A percentile compares a stretch with the other conserved stretches of the same genome.
Conservation (phyloP, 2,797 vertebrate genomes). For the Notoglanidium macrostoma region DNA sequence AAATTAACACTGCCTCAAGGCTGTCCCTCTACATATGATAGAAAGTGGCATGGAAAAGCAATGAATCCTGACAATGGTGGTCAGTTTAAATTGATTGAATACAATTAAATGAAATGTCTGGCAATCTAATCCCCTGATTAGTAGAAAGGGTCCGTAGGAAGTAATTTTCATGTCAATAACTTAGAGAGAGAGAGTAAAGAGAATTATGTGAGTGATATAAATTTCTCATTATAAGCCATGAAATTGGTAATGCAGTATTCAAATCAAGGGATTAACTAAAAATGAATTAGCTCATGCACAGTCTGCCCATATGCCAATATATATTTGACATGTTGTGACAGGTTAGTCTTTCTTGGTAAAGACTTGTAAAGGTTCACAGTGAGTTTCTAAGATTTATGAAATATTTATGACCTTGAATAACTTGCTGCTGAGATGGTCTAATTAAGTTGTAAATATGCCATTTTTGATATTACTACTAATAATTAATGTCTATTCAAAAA, state of each 20-base stretch:
- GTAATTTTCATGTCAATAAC: slow-evolving; percentile 45
- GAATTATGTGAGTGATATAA: slow-evolving; percentile 27
- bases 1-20: slow-evolving; percentile 29
- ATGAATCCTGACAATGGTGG: slow-evolving; percentile 42
- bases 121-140: slow-evolving; percentile 46
- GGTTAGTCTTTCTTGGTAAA: slow-evolving; percentile 4
- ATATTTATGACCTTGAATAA: slow-evolving; percentile 26
- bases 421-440: not conserved
- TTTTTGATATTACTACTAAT: slow-evolving; percentile 24
- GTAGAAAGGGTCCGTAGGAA: slow-evolving; percentile 47
- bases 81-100: slow-evolving; percentile 48
- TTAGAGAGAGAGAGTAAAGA: slow-evolving; percentile 30
- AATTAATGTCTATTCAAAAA: slow-evolving; percentile 2
- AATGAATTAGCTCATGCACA: slow-evolving; percentile 21
- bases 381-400: not conserved
- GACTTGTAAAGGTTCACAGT: slow-evolving; percentile 28
- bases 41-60: slow-evolving; percentile 31
- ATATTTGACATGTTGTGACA: slow-evolving; percentile 34
- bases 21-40: slow-evolving; percentile 13
- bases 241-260: slow-evolving; percentile 40
- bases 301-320: slow-evolving; percentile 23
- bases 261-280: slow-evolving; percentile 45
- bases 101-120: slow-evolving; percentile 53
- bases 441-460: not conserved
- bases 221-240: slow-evolving; percentile 40